Percentiles rank a stretch among this genome's conserved stretches.
Conservation (phyloP, 1,140 invertebrate genomes). For the Orchestia grillus region DNA sequence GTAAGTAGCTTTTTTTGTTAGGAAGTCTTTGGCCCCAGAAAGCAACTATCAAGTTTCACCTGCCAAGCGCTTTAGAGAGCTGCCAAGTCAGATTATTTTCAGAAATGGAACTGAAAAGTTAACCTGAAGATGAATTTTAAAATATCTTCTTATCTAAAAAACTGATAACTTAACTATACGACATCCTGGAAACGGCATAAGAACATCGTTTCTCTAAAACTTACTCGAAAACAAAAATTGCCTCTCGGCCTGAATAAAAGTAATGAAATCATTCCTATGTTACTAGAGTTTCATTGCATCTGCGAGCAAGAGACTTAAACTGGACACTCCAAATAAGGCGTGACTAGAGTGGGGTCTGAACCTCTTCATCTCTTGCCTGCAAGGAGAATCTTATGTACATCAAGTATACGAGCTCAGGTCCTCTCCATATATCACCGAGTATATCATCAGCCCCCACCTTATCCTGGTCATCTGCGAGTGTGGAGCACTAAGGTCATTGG, state of each 20-base stretch:
- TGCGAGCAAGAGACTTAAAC: background rate
- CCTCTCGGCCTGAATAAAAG: background rate
- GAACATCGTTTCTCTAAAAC: background rate
- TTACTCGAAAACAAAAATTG: background rate
- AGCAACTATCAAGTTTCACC: background rate
- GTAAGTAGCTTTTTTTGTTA: background rate
- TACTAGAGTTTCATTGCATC: background rate
- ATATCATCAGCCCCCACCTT: conserved; percentile 14
- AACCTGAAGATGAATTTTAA: background rate
- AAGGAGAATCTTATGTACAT: conserved; percentile 7
- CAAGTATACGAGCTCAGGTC: conserved; percentile 24
- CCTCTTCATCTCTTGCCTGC: background rate
- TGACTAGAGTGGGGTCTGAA: background rate
- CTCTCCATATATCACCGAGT: conserved; percentile 15
- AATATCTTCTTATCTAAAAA: background rate
- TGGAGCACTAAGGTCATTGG: background rate
- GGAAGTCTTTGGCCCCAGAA: background rate
- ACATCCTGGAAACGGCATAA: background rate
- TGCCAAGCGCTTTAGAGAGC: background rate
- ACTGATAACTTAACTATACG: background rate
- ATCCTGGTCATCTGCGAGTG: conserved; percentile 40
- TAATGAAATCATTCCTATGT: background rate
- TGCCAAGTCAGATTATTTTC: background rate
- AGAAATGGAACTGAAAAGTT: background rate
- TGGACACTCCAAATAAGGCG: background rate